A percentile compares a stretch with the other conserved stretches of the same genome.
These are phyloP conservation scores for Oophaga pumilio DNA, from an alignment of 2,113 vertebrate species.

Conservation along the genomic window DNA sequence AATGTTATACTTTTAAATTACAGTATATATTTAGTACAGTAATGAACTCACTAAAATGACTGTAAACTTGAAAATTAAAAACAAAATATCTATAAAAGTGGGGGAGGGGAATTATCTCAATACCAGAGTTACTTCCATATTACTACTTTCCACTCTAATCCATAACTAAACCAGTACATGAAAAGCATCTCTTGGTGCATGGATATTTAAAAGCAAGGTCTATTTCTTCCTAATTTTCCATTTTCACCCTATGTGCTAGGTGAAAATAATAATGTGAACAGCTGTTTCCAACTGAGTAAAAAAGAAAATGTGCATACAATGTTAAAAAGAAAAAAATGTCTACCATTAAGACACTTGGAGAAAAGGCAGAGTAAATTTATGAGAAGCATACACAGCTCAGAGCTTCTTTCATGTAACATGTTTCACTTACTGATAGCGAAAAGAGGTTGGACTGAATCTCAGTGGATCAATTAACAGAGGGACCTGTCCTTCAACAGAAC, in stretches of 20 bases:
- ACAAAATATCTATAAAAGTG: neutral
- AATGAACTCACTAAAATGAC: neutral
- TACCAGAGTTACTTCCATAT: neutral
- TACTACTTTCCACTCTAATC: neutral
- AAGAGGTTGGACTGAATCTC: constrained; percentile 87
- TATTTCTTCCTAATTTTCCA: neutral
- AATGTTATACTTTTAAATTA: too few species aligned
- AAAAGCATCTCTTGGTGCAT: neutral
- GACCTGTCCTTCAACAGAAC: constrained; percentile 88
- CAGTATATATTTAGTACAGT: too few species aligned
- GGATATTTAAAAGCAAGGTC: neutral
- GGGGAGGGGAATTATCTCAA: neutral
- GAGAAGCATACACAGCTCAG: constrained; percentile 71
- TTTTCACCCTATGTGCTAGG: neutral
- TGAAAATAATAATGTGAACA: constrained; percentile 29
- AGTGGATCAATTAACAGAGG: constrained; percentile 91
- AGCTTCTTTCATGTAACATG: constrained; percentile 76
- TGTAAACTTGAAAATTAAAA: neutral
- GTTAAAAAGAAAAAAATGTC: constrained; percentile 26
- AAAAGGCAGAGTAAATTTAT: constrained; percentile 72
- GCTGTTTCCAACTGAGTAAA: constrained; percentile 20
- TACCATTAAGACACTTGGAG: constrained; percentile 45
- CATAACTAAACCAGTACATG: neutral
- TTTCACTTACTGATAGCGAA: constrained; percentile 76
- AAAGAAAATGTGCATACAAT: constrained; percentile 16